A percentile compares a stretch with the other conserved stretches of the same genome.
Conservation (phyloP, 2,113 vertebrate genomes). For the Tetrao urogallus region DNA sequence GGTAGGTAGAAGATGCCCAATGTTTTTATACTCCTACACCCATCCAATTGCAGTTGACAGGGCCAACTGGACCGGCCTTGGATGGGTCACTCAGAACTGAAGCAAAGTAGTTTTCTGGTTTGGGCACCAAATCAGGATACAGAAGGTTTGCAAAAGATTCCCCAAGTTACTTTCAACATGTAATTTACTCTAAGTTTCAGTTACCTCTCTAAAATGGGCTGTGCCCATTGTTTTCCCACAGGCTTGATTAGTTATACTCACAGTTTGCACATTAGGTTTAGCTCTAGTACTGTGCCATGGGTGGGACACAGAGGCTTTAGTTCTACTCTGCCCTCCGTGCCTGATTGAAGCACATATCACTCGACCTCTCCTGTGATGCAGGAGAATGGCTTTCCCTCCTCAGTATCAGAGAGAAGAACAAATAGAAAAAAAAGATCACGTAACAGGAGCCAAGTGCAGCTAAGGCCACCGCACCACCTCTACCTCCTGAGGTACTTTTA, state of each 20-base stretch:
- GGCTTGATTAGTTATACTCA: neutral
- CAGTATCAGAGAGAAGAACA: neutral
- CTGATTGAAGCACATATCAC: neutral
- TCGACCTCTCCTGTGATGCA: fast-evolving
- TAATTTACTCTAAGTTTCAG: neutral
- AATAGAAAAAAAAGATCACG: neutral
- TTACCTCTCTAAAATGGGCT: neutral
- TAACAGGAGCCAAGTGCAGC: neutral
- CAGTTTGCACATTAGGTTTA: neutral
- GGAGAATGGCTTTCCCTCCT: neutral
- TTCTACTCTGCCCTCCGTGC: neutral
- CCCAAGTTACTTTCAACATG: fast-evolving
- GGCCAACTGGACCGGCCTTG: neutral
- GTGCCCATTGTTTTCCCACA: neutral
- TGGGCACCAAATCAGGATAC: neutral
- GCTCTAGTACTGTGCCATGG: neutral
- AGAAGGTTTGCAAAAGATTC: neutral
- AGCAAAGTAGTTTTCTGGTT: neutral
- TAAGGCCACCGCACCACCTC: neutral
- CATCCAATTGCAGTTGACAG: neutral
- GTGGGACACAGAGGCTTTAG: neutral
- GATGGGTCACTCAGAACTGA: neutral
- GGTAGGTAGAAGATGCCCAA: neutral
- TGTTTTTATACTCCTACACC: neutral
- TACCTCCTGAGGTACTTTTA: neutral